Percentiles rank a stretch among this genome's conserved stretches.
These are phyloP conservation scores for Chiridota heheva DNA, from an alignment of 35 echinoderm and acorn worm genomes.

Conservation along the genomic window DNA sequence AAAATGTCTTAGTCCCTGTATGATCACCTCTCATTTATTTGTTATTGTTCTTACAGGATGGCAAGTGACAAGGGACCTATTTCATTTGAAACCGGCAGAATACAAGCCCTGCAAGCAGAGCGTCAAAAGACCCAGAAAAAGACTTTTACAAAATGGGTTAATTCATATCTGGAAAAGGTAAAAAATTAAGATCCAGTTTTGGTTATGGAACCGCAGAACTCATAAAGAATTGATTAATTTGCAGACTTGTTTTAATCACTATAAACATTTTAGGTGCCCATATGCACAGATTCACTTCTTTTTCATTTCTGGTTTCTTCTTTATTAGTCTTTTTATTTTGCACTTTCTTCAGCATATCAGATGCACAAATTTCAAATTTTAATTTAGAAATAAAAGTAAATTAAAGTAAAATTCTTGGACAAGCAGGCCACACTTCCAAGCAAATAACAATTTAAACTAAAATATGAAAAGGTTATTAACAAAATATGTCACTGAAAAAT, in stretches of 20 bases:
- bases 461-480: too few relatives aligned
- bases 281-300: neutral
- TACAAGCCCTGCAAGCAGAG: constrained; percentile 86
- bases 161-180: constrained; percentile 91
- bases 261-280: neutral
- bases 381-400: too few relatives aligned
- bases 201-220: neutral
- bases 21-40: too few relatives aligned
- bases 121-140: constrained; percentile 86
- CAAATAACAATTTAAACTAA: too few relatives aligned
- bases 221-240: neutral
- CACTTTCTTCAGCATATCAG: neutral
- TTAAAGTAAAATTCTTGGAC: too few relatives aligned
- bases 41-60: too few relatives aligned
- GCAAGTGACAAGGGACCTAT: too few relatives aligned
- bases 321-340: neutral
- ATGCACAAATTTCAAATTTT: neutral
- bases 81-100: constrained; percentile 87
- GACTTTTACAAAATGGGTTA: constrained; percentile 99
- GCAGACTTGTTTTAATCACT: neutral
- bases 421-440: too few relatives aligned
- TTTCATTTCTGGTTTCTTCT: neutral
- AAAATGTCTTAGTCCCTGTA: too few relatives aligned
- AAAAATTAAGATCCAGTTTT: neutral
- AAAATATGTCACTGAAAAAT: too few relatives aligned